Percentiles rank a stretch among this genome's conserved stretches.
phyloP scores from a whole-genome alignment of 2,797 vertebrate species.

The Hybognathus amarus region DNA sequence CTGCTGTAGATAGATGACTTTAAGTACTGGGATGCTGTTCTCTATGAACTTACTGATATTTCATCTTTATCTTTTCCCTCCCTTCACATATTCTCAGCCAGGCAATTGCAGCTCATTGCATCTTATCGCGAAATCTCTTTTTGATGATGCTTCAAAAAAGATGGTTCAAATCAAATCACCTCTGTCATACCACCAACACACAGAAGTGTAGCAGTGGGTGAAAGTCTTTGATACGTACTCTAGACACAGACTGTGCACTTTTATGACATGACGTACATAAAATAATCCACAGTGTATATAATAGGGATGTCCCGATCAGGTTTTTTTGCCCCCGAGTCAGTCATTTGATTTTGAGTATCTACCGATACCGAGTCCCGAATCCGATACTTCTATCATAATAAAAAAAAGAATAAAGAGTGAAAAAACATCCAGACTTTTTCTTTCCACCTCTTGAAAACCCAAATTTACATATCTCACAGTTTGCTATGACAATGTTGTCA shows the following conservation, averaged over 20 bases:
- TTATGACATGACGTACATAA: background rate
- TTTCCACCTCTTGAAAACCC: too few relatives aligned
- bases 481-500: too few relatives aligned
- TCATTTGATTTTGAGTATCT: too few relatives aligned
- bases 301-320: too few relatives aligned
- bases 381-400: too few relatives aligned
- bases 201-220: background rate
- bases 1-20: constrained; percentile 52
- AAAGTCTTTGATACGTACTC: background rate
- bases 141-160: constrained; percentile 14
- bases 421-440: too few relatives aligned
- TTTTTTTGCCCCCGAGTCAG: too few relatives aligned
- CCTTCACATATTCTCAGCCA: constrained; percentile 2
- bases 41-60: constrained; percentile 18
- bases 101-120: constrained; percentile 19
- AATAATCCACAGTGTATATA: too few relatives aligned
- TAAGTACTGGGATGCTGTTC: constrained; percentile 25
- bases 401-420: too few relatives aligned
- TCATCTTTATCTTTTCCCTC: background rate
- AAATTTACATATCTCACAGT: too few relatives aligned
- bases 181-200: background rate
- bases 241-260: background rate
- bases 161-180: background rate
- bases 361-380: too few relatives aligned
- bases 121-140: constrained; percentile 39